A percentile compares a stretch with the other conserved stretches of the same genome.
Conservation (phyloP, 1,140 invertebrate genomes). For the Bombus huntii region DNA sequence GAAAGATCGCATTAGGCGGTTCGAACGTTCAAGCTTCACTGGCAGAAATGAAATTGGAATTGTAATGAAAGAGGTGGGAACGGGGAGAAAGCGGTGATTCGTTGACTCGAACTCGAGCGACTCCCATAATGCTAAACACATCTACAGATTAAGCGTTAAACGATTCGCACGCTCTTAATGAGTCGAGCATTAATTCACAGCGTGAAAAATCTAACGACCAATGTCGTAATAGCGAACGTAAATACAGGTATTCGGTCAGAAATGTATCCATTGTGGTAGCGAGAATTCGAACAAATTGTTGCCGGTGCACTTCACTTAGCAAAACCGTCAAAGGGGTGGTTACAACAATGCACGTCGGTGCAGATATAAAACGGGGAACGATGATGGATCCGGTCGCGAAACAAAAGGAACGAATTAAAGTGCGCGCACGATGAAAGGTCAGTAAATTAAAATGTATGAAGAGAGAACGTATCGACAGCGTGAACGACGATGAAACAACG, state of each 20-base stretch:
- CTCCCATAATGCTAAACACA: background rate
- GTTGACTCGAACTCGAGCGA: no score
- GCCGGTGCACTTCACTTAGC: conserved; percentile 55
- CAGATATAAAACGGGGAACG: conserved; percentile 40
- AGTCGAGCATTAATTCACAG: background rate
- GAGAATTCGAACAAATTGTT: conserved; percentile 59
- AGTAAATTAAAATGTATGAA: conserved; percentile 64
- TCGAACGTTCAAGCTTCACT: no score
- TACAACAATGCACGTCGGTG: conserved; percentile 54
- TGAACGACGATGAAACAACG: conserved; percentile 40
- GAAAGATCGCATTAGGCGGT: background rate
- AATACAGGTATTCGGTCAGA: background rate
- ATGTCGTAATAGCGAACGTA: background rate
- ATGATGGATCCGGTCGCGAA: conserved; percentile 64
- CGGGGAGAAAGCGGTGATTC: background rate
- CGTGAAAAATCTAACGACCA: background rate
- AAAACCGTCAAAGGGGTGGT: conserved; percentile 54
- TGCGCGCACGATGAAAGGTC: conserved; percentile 51
- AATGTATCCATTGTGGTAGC: conserved; percentile 10
- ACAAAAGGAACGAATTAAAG: conserved; percentile 69
- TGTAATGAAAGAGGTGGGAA: background rate
- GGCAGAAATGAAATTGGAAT: background rate
- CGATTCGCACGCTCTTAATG: background rate
- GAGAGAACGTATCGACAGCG: conserved; percentile 42
- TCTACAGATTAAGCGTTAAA: background rate